These are phyloP conservation scores for Ramphastos sulfuratus DNA, from an alignment of 2,113 vertebrate species.

Conservation along the genomic window DNA sequence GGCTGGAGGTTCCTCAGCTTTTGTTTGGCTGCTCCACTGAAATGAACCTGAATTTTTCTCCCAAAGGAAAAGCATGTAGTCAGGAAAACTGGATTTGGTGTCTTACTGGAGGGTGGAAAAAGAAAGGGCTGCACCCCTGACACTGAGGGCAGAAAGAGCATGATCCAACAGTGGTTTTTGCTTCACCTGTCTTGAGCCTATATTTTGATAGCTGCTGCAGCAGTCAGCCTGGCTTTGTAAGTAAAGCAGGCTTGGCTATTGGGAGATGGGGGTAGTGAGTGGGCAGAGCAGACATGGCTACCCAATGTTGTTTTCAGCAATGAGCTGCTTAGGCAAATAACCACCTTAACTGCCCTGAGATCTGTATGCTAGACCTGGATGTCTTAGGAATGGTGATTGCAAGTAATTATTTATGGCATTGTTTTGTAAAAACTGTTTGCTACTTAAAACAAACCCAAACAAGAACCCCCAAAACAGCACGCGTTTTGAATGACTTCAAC, in stretches of 20 bases:
- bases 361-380: neutral
- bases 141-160: neutral
- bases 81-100: neutral
- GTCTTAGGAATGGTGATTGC: neutral
- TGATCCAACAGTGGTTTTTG: neutral
- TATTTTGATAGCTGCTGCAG: neutral
- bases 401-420: neutral
- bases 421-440: accelerated
- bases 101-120: neutral
- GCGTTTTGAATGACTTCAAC: neutral
- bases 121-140: neutral
- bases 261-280: neutral
- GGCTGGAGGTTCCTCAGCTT: neutral
- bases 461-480: too few species aligned
- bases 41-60: neutral
- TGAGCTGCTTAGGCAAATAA: neutral
- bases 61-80: neutral
- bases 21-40: neutral
- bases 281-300: neutral
- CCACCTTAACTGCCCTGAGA: neutral
- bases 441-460: neutral
- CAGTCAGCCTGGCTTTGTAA: neutral
- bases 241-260: neutral
- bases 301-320: neutral
- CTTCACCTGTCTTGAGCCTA: neutral